Evolutionary conservation across 2,888 invertebrate species (phyloP).

Genomic region (Mystacides longicornis): DNA sequence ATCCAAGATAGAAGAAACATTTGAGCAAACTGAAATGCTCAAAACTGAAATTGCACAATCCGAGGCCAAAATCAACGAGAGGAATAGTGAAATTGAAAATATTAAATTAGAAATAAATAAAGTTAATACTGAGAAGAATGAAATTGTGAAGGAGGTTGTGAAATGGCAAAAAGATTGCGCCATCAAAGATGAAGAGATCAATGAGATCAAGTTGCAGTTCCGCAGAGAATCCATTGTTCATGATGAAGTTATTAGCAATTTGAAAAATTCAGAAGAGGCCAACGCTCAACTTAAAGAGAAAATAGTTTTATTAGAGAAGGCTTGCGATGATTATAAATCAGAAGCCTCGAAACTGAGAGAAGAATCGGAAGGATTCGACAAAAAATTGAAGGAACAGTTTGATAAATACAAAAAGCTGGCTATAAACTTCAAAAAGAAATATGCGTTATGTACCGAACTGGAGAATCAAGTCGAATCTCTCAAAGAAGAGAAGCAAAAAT

Average conservation of each 20-base stretch:
- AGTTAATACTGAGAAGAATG: conserved; percentile 42
- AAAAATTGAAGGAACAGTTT: conserved; percentile 59
- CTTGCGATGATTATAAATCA: conserved; percentile 35
- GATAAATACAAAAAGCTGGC: conserved; percentile 76
- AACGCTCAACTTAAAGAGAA: conserved; percentile 43
- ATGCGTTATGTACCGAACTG: conserved; percentile 55
- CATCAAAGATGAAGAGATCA: conserved; percentile 50
- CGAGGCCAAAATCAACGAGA: conserved; percentile 37
- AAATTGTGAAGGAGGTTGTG: conserved; percentile 43
- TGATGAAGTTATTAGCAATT: conserved; percentile 53
- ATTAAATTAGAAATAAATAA: conserved; percentile 43
- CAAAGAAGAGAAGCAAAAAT: conserved; percentile 13
- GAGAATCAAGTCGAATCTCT: conserved; percentile 45
- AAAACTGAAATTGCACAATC: conserved; percentile 25
- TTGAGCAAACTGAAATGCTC: conserved; percentile 25
- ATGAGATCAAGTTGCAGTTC: conserved; percentile 46
- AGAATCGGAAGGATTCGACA: conserved; percentile 43
- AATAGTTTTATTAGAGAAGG: conserved; percentile 40
- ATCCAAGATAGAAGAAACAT: conserved; percentile 24
- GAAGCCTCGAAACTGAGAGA: conserved; percentile 39
- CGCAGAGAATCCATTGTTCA: conserved; percentile 55
- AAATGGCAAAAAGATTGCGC: conserved; percentile 43
- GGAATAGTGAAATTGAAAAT: conserved; percentile 41
- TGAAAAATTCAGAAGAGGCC: conserved; percentile 47
- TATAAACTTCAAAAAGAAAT: conserved; percentile 67